These are phyloP conservation scores for mouse (Mus musculus) DNA, from an alignment of 2,113 vertebrate genomes.

Conservation along the genomic window GRCm39 chr2:27691001-27691500, in stretches of 20 bases:
- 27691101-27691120: background rate
- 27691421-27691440: background rate
- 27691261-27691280: background rate
- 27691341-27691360: background rate
- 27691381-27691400: background rate
- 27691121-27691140: background rate
- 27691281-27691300: background rate
- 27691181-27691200: background rate
- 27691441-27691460: background rate
- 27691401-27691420: too few relatives aligned
- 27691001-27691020: background rate
- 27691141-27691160: background rate
- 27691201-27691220: rapidly evolving
- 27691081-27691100: background rate
- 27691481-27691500: background rate
- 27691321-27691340: background rate
- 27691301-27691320: background rate
- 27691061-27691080: background rate
- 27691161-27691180: background rate
- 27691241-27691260: background rate
- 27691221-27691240: too few relatives aligned
- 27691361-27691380: background rate
- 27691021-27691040: rapidly evolving
- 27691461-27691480: background rate
- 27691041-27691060: rapidly evolving